Percentiles rank a stretch among this genome's conserved stretches.
phyloP scores from a whole-genome alignment of 2,797 vertebrate genomes.

The Urophycis tenuis region DNA sequence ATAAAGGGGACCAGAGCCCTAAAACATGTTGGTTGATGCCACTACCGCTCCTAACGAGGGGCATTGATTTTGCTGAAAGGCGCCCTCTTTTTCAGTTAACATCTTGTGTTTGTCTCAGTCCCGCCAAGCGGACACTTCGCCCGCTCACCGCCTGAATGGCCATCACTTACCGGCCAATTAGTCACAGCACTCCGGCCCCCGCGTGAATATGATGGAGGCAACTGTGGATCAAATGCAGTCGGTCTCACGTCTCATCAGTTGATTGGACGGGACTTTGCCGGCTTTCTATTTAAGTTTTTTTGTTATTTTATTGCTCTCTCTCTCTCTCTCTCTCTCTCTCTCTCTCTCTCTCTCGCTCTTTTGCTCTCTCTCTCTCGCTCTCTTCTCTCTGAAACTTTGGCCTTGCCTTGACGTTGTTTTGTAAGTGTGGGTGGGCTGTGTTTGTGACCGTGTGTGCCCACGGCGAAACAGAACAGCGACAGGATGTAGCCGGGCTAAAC shows the following conservation, averaged over 20 bases:
- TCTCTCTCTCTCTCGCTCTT: no score
- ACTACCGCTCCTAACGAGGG: constrained; percentile 40
- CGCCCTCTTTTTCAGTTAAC: constrained; percentile 34
- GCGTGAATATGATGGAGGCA: constrained; percentile 30
- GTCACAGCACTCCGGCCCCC: constrained; percentile 34
- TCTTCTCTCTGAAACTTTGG: background rate
- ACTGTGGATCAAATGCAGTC: constrained; percentile 18
- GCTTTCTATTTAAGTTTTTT: background rate
- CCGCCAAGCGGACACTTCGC: constrained; percentile 8
- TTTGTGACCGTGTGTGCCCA: background rate
- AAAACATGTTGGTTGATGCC: background rate
- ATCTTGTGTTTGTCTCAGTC: constrained; percentile 49
- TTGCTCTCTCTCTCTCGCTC: no score
- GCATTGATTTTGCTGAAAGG: constrained; percentile 48
- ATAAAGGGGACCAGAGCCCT: background rate
- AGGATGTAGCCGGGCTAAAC: no score
- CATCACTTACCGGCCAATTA: constrained; percentile 45
- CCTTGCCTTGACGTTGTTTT: background rate
- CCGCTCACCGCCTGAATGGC: constrained; percentile 38
- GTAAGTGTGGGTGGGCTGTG: background rate
- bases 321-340: no score
- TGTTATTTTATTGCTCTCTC: no score
- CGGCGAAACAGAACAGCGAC: no score
- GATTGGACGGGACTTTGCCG: background rate
- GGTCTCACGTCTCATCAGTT: constrained; percentile 6